Evolutionary conservation across 1,140 invertebrate species (phyloP).

Genomic region (Drosophila auraria): DNA sequence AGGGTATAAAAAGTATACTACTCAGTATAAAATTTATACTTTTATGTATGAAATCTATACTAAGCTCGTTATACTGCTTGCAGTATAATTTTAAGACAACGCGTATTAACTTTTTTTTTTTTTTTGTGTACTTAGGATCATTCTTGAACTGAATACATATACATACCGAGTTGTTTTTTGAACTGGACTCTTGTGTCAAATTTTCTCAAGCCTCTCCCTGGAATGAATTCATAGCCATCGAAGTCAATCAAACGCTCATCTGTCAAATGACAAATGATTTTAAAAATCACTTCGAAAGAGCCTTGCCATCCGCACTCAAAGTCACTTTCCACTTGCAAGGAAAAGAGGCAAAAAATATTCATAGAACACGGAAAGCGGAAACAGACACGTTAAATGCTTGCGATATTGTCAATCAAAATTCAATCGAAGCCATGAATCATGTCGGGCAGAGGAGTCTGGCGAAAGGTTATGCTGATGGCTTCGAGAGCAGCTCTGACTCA

Average conservation of each 20-base stretch:
- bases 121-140: no score
- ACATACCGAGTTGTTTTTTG: no score
- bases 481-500: slow-evolving; percentile 57
- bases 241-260: slow-evolving; percentile 82
- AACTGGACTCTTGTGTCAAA: background rate
- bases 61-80: no score
- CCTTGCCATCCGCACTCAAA: slow-evolving; percentile 29
- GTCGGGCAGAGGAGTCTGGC: slow-evolving; percentile 38
- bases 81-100: no score
- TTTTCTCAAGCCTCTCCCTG: background rate
- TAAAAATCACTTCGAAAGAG: slow-evolving; percentile 73
- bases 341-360: slow-evolving; percentile 33
- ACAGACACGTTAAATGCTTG: slow-evolving; percentile 85
- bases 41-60: no score
- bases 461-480: slow-evolving; percentile 72
- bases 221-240: slow-evolving; percentile 51
- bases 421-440: slow-evolving; percentile 83
- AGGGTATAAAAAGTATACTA: no score
- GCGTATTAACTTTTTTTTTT: no score
- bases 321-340: slow-evolving; percentile 29
- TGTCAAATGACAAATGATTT: slow-evolving; percentile 81
- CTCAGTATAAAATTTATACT: no score
- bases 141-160: no score
- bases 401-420: slow-evolving; percentile 85
- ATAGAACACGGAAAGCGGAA: slow-evolving; percentile 73